phyloP scores from a whole-genome alignment of 2,797 vertebrate genomes.

The Microctenopoma stevenorrisi region DNA sequence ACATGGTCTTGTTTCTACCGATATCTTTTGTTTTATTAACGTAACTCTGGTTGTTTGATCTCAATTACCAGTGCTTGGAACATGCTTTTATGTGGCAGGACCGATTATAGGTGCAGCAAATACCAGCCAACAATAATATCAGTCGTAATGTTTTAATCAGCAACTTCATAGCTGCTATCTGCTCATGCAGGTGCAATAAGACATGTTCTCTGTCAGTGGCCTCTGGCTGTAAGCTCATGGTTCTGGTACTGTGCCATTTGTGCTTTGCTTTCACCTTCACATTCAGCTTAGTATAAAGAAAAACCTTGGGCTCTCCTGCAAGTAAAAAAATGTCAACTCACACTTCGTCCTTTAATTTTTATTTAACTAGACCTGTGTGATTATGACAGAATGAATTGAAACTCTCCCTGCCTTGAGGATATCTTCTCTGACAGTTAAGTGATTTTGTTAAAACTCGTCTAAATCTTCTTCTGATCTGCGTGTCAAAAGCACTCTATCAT shows the following conservation, averaged over 20 bases:
- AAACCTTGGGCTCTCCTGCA: slow-evolving; percentile 19
- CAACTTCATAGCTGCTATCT: not conserved
- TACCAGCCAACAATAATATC: too few relatives aligned
- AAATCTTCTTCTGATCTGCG: slow-evolving; percentile 52
- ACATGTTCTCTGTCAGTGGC: not conserved
- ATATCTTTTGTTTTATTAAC: too few relatives aligned
- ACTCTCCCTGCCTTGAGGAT: slow-evolving; percentile 27
- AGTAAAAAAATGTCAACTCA: slow-evolving; percentile 34
- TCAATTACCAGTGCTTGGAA: too few relatives aligned
- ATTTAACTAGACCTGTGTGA: slow-evolving; percentile 18
- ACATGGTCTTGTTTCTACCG: not conserved
- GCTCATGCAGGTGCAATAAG: slow-evolving; percentile 6
- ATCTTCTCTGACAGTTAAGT: slow-evolving; percentile 39
- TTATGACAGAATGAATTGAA: slow-evolving; percentile 44
- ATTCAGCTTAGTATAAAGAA: not conserved
- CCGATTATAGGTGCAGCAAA: too few relatives aligned
- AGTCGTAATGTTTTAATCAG: not conserved
- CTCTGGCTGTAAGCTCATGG: not conserved
- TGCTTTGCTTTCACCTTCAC: slow-evolving; percentile 22
- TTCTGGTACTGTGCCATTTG: not conserved
- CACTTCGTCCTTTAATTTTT: slow-evolving; percentile 22
- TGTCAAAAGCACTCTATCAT: slow-evolving; percentile 40
- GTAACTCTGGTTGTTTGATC: not conserved
- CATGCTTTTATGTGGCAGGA: too few relatives aligned
- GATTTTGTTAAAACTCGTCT: slow-evolving; percentile 47